Percentiles rank a stretch among this genome's conserved stretches.
Evolutionary conservation across 2,888 invertebrate species (phyloP).

Genomic region (Rotaria sp.): DNA sequence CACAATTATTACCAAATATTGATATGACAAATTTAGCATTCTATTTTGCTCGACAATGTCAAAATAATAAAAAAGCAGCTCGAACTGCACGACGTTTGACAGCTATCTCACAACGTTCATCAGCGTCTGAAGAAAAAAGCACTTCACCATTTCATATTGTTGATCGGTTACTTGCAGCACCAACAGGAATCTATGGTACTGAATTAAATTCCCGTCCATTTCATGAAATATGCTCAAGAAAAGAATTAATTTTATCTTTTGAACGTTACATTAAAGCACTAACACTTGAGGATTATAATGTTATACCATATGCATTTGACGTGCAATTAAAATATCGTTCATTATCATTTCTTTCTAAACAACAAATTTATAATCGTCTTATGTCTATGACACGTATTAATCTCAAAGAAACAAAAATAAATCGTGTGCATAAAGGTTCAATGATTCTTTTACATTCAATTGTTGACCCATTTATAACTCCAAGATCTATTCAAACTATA

Average conservation of each 20-base stretch:
- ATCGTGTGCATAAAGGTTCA: slow-evolving; percentile 7
- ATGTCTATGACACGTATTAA: not conserved
- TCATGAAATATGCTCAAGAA: not conserved
- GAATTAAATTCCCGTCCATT: not conserved
- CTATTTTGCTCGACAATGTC: slow-evolving; percentile 8
- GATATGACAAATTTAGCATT: not conserved
- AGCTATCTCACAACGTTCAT: not conserved
- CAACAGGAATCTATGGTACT: not conserved
- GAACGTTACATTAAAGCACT: not conserved
- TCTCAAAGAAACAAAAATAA: not conserved
- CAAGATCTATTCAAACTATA: not conserved
- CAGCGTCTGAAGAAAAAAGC: not conserved
- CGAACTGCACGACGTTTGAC: not conserved
- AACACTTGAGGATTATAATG: not conserved
- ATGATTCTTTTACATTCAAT: not conserved
- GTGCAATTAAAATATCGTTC: not conserved
- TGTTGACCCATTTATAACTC: not conserved
- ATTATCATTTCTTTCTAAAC: slow-evolving; percentile 7
- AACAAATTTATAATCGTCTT: not conserved
- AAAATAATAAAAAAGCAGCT: slow-evolving; percentile 6
- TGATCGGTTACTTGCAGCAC: slow-evolving; percentile 1
- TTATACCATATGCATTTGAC: not conserved
- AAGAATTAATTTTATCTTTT: not conserved
- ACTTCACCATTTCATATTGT: not conserved
- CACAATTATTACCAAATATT: not conserved